A percentile compares a stretch with the other conserved stretches of the same genome.
Evolutionary conservation across 2,797 vertebrate species (phyloP).

Genomic region (Apogon talboti): DNA sequence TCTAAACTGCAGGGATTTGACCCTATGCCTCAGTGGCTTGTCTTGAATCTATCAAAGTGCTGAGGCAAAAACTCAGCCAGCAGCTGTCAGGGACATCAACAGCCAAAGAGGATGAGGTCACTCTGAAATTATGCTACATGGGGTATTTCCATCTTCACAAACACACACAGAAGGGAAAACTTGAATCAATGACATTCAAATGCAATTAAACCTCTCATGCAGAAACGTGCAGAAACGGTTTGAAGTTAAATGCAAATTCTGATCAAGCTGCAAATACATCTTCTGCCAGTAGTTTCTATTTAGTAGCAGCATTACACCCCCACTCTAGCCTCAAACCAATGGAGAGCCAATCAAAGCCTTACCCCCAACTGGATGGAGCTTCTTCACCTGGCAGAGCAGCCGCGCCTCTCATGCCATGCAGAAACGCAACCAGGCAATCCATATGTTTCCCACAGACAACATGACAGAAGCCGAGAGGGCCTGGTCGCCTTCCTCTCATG

Average conservation of each 20-base stretch:
- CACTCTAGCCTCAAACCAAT: constrained; percentile 27
- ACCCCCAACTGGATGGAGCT: constrained; percentile 24
- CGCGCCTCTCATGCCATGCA: constrained; percentile 35
- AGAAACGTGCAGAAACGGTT: too few species aligned
- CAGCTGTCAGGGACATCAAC: constrained; percentile 68
- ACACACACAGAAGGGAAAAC: constrained; percentile 35
- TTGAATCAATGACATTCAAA: not conserved
- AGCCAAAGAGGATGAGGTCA: constrained; percentile 74
- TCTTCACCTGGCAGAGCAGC: constrained; percentile 50
- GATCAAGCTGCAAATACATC: too few species aligned
- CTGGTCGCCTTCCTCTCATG: constrained; percentile 60
- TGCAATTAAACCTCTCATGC: not conserved
- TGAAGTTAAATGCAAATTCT: constrained; percentile 6
- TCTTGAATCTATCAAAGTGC: constrained; percentile 77
- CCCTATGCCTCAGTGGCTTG: constrained; percentile 72
- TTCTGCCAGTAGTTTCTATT: too few species aligned
- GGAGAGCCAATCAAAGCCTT: constrained; percentile 27
- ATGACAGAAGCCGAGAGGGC: constrained; percentile 46
- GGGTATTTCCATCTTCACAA: constrained; percentile 56
- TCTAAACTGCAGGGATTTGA: constrained; percentile 72
- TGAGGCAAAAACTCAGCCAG: constrained; percentile 70
- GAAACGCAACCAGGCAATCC: constrained; percentile 56
- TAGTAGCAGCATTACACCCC: constrained; percentile 3
- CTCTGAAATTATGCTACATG: constrained; percentile 56
- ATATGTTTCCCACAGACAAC: constrained; percentile 55